These are phyloP conservation scores for Tanypteryx hageni DNA, from an alignment of 2,888 invertebrate species.

Conservation along the genomic window DNA sequence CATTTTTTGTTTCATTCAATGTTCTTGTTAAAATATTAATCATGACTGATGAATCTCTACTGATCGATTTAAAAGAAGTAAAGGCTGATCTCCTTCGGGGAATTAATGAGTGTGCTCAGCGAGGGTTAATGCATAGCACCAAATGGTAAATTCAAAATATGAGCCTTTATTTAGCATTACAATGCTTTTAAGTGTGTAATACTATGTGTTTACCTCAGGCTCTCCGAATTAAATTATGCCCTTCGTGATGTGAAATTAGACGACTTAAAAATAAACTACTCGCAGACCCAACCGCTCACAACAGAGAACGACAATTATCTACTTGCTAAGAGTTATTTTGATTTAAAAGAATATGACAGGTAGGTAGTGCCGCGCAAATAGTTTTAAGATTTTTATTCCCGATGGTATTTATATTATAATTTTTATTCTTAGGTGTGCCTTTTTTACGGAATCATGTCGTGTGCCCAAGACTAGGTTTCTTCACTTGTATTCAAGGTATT, in stretches of 20 bases:
- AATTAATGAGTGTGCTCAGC: conserved; percentile 37
- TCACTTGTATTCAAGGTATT: conserved; percentile 89
- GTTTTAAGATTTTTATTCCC: conserved; percentile 67
- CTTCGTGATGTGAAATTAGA: conserved; percentile 81
- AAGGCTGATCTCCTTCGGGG: conserved; percentile 42
- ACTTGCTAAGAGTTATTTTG: conserved; percentile 92
- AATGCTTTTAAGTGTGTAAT: not conserved
- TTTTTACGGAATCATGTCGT: conserved; percentile 84
- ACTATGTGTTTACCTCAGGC: conserved; percentile 74
- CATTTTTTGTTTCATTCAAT: not conserved
- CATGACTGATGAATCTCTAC: conserved; percentile 45
- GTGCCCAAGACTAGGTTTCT: conserved; percentile 88
- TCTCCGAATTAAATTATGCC: conserved; percentile 89
- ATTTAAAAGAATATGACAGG: conserved; percentile 92
- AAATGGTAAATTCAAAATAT: conserved; percentile 25
- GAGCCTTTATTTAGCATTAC: not conserved
- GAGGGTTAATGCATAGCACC: conserved; percentile 46
- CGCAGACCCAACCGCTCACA: conserved; percentile 66
- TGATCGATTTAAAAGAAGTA: conserved; percentile 33
- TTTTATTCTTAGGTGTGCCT: conserved; percentile 81
- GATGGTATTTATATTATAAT: conserved; percentile 66
- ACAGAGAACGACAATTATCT: conserved; percentile 84
- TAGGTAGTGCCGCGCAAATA: conserved; percentile 67
- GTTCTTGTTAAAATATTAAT: too few relatives aligned
- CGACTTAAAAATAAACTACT: conserved; percentile 66